Percentiles rank a stretch among this genome's conserved stretches.
Conservation (phyloP, 2,888 invertebrate genomes). For the Drymonia ruficornis region DNA sequence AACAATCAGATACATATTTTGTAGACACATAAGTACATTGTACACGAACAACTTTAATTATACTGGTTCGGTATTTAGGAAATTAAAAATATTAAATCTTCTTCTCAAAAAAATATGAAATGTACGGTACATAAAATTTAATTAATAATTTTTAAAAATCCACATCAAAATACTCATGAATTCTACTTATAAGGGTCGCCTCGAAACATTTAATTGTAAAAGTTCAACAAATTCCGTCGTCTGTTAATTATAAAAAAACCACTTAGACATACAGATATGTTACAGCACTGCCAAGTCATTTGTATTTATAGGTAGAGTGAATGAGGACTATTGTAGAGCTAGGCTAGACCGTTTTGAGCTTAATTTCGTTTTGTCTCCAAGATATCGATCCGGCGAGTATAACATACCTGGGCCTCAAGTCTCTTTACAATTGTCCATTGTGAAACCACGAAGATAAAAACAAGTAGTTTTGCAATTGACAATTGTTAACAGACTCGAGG, state of each 20-base stretch:
- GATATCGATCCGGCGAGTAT: slow-evolving; percentile 12
- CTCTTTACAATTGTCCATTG: too few relatives aligned
- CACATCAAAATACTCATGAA: background rate
- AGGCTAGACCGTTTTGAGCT: slow-evolving; percentile 1
- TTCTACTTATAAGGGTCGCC: background rate
- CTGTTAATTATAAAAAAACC: slow-evolving; percentile 22
- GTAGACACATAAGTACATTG: background rate
- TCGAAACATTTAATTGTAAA: background rate
- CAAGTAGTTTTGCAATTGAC: too few relatives aligned
- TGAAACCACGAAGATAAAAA: too few relatives aligned
- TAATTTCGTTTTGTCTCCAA: slow-evolving; percentile 30
- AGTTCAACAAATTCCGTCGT: slow-evolving; percentile 30
- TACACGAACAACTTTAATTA: background rate
- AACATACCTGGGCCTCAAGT: too few relatives aligned
- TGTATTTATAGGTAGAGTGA: slow-evolving; percentile 56
- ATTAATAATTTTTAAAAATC: background rate
- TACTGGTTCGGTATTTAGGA: background rate
- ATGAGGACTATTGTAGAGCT: slow-evolving; percentile 42
- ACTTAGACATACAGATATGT: slow-evolving; percentile 58
- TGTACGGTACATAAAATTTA: background rate
- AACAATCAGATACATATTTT: slow-evolving; percentile 18
- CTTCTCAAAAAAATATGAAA: background rate
- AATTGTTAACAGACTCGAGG: too few relatives aligned
- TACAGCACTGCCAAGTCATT: slow-evolving; percentile 78
- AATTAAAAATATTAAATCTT: background rate